Conservation (phyloP, 1,140 invertebrate species). For the Anoplolepis gracilipes region DNA sequence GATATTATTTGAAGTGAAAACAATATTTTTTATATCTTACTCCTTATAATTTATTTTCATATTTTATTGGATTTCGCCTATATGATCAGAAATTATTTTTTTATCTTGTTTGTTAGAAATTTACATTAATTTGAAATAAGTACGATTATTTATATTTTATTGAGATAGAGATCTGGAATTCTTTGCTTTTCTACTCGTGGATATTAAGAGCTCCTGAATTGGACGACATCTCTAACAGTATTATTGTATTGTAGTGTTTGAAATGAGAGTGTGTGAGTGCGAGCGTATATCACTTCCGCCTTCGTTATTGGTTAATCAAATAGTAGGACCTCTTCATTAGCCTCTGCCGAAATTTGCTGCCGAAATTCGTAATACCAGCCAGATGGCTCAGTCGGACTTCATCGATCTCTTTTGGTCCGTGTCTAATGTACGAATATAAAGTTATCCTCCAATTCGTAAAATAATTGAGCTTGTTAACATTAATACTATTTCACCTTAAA, state of each 20-base stretch:
- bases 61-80: neutral
- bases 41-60: neutral
- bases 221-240: neutral
- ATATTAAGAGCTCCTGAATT: neutral
- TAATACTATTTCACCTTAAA: neutral
- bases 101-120: neutral
- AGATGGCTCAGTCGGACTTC: constrained; percentile 61
- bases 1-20: neutral
- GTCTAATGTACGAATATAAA: constrained; percentile 59
- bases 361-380: constrained; percentile 65
- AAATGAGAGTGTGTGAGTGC: constrained; percentile 28
- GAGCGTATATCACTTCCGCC: constrained; percentile 41
- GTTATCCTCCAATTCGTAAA: constrained; percentile 28
- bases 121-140: neutral
- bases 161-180: constrained; percentile 24
- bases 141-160: neutral
- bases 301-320: constrained; percentile 74
- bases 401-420: constrained; percentile 45
- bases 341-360: constrained; percentile 39
- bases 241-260: neutral
- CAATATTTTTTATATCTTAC: neutral
- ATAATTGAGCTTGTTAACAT: neutral
- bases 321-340: constrained; percentile 72
- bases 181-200: neutral
- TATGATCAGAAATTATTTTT: neutral